Conservation (phyloP, 2,113 vertebrate species). For the Laterallus jamaicensis region DNA sequence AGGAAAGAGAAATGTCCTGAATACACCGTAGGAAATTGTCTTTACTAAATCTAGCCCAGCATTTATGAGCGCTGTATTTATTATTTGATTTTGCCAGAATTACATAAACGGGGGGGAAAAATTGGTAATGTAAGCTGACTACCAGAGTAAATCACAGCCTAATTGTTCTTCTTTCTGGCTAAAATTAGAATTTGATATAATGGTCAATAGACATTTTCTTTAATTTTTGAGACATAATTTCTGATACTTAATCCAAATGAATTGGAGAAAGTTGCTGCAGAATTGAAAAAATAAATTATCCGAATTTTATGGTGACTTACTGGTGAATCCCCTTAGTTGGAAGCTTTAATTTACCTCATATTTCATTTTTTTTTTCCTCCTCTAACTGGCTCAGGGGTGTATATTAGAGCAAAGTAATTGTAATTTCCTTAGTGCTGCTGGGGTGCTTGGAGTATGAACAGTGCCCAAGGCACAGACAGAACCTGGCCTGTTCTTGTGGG, state of each 20-base stretch:
- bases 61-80: conserved; percentile 28
- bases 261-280: conserved; percentile 52
- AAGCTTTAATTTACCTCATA: conserved; percentile 63
- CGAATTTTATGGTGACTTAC: conserved; percentile 60
- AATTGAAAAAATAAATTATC: conserved; percentile 66
- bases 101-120: not conserved
- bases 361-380: conserved; percentile 3
- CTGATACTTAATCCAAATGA: conserved; percentile 49
- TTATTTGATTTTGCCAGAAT: conserved; percentile 53
- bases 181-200: conserved; percentile 70
- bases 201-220: conserved; percentile 61
- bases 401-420: conserved; percentile 18
- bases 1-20: conserved; percentile 37
- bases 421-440: not conserved
- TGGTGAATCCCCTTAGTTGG: conserved; percentile 49
- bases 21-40: conserved; percentile 55
- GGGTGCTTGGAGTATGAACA: not conserved
- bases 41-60: conserved; percentile 46
- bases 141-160: conserved; percentile 48
- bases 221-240: conserved; percentile 58
- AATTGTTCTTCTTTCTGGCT: conserved; percentile 41
- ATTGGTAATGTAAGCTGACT: conserved; percentile 51
- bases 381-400: not conserved
- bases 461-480: not conserved
- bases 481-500: fast-evolving